phyloP scores from a whole-genome alignment of 64 coral and sea anemone species.

The Porites lutea region DNA sequence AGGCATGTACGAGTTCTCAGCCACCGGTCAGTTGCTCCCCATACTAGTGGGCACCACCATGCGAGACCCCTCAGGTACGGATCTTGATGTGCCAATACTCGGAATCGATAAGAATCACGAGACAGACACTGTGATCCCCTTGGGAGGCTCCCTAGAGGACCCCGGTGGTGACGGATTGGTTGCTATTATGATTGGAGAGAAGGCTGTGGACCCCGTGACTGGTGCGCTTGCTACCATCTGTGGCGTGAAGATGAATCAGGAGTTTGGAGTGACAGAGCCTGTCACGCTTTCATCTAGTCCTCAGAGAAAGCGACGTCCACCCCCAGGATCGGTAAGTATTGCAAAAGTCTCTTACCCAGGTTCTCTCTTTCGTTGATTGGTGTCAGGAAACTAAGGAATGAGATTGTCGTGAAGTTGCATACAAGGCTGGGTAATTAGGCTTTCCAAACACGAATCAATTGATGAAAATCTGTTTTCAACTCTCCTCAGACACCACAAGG shows the following conservation, averaged over 20 bases:
- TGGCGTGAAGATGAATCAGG: slow-evolving; percentile 93
- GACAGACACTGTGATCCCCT: slow-evolving; percentile 82
- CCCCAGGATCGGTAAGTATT: slow-evolving; percentile 81
- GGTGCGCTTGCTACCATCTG: slow-evolving; percentile 88
- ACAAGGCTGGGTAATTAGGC: too few relatives aligned
- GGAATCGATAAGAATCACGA: slow-evolving; percentile 93
- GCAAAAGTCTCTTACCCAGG: too few relatives aligned
- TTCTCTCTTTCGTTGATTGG: too few relatives aligned
- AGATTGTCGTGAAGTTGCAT: too few relatives aligned
- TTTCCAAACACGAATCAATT: too few relatives aligned
- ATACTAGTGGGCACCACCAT: slow-evolving; percentile 94
- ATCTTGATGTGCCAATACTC: slow-evolving; percentile 90
- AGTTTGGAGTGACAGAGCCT: slow-evolving; percentile 87
- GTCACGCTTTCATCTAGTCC: slow-evolving; percentile 90
- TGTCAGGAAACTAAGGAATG: too few relatives aligned
- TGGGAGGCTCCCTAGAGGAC: slow-evolving; percentile 97
- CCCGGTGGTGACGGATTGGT: slow-evolving; percentile 93
- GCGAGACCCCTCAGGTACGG: slow-evolving; percentile 84
- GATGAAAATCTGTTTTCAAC: too few relatives aligned
- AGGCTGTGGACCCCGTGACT: slow-evolving; percentile 93
- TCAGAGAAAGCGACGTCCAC: slow-evolving; percentile 80
- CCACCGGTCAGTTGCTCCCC: slow-evolving; percentile 93
- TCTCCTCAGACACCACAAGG: too few relatives aligned
- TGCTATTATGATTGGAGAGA: slow-evolving; percentile 97
- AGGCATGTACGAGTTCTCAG: slow-evolving; percentile 97